Evolutionary conservation across 2,797 vertebrate genomes (phyloP).

Genomic region (Pelobates cultripes): DNA sequence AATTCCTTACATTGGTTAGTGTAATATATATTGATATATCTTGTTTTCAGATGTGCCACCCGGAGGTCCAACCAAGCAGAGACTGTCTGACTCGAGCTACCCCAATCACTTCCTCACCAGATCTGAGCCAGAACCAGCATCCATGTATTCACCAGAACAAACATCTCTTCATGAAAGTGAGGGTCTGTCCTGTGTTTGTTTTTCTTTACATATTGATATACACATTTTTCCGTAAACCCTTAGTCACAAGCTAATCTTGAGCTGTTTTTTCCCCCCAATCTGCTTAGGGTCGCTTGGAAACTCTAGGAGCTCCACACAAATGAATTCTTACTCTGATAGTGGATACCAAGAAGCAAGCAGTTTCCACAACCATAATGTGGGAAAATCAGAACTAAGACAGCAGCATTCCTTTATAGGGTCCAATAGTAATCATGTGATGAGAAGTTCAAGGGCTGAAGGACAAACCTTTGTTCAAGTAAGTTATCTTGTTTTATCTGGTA

Average conservation of each 20-base stretch:
- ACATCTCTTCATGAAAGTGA: constrained; percentile 97
- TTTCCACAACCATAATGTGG: constrained; percentile 87
- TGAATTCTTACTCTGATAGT: constrained; percentile 98
- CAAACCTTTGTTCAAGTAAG: constrained; percentile 88
- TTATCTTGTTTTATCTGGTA: neutral
- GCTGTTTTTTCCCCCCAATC: neutral
- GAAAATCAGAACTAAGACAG: constrained; percentile 83
- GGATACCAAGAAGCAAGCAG: constrained; percentile 95
- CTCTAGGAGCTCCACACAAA: constrained; percentile 93
- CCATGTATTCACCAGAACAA: constrained; percentile 90
- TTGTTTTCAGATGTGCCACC: constrained; percentile 83
- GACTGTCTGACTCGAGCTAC: constrained; percentile 82
- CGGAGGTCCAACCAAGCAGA: constrained; percentile 78
- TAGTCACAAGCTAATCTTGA: constrained; percentile 26
- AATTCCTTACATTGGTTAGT: no score
- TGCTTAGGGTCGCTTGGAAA: constrained; percentile 88
- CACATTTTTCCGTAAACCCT: neutral
- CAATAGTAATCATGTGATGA: constrained; percentile 76
- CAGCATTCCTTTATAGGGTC: constrained; percentile 84
- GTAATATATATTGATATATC: no score
- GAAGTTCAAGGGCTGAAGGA: constrained; percentile 88
- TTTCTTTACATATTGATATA: constrained; percentile 62
- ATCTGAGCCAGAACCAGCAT: constrained; percentile 85
- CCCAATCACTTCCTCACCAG: constrained; percentile 86
- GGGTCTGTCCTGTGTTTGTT: constrained; percentile 86